A percentile compares a stretch with the other conserved stretches of the same genome.
These are phyloP conservation scores for Diachasma alloeum DNA, from an alignment of 1,140 invertebrate species.

Conservation along the genomic window DNA sequence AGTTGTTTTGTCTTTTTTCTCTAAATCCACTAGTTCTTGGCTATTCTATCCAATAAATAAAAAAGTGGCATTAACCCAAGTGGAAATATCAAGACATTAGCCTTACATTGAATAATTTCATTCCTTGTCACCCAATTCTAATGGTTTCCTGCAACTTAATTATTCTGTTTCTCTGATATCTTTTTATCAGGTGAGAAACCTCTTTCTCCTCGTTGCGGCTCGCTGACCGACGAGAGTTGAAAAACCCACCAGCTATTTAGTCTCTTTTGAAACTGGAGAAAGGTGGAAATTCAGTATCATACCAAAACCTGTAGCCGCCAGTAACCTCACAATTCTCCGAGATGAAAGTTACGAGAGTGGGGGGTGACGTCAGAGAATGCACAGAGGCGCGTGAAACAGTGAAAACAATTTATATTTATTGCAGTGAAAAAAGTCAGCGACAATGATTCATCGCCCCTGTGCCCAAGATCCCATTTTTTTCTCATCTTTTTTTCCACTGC, in stretches of 20 bases:
- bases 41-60: too few relatives aligned
- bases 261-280: not conserved
- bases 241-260: not conserved
- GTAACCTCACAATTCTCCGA: not conserved
- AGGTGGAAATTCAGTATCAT: not conserved
- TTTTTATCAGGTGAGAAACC: not conserved
- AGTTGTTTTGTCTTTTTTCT: too few relatives aligned
- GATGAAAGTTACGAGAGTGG: constrained; percentile 17
- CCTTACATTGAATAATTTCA: too few relatives aligned
- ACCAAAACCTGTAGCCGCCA: too few relatives aligned
- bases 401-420: constrained; percentile 22
- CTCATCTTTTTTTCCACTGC: not conserved
- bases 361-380: constrained; percentile 5
- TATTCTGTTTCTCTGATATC: not conserved
- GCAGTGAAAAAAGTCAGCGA: not conserved
- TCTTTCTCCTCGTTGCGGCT: not conserved
- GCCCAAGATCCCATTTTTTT: not conserved
- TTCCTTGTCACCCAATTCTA: too few relatives aligned
- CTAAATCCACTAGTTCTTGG: too few relatives aligned
- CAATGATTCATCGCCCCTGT: constrained; percentile 6
- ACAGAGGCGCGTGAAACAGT: not conserved
- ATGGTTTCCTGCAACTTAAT: not conserved
- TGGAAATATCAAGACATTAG: not conserved
- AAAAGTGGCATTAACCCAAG: not conserved
- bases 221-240: not conserved